Conservation (phyloP, 1,140 invertebrate species). For the Mercenaria mercenaria region DNA sequence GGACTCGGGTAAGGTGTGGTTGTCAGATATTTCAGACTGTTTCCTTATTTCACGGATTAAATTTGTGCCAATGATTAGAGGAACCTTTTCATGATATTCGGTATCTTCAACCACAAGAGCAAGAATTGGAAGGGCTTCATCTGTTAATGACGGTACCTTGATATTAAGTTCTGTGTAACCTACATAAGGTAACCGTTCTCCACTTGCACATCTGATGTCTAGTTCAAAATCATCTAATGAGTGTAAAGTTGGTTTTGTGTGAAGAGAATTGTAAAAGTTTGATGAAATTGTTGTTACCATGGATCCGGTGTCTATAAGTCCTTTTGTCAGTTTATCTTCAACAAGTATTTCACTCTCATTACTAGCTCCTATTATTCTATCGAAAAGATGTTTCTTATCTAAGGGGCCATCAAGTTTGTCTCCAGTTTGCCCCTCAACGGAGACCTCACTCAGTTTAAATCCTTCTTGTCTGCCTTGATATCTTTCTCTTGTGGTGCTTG, state of each 20-base stretch:
- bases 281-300: constrained; percentile 10
- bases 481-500: neutral
- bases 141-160: neutral
- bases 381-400: neutral
- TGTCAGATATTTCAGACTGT: neutral
- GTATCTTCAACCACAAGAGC: constrained; percentile 7
- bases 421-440: neutral
- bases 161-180: constrained; percentile 5
- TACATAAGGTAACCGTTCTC: neutral
- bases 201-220: constrained; percentile 22
- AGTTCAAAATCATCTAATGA: constrained; percentile 12
- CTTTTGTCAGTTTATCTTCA: neutral
- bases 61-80: constrained; percentile 19
- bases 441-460: neutral
- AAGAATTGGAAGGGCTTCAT: neutral
- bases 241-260: neutral
- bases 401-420: neutral
- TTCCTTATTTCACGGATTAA: neutral
- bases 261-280: neutral
- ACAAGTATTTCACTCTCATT: neutral
- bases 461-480: neutral
- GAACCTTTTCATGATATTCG: neutral
- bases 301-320: constrained; percentile 18
- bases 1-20: neutral
- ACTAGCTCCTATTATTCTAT: neutral